Evolutionary conservation across 2,888 invertebrate genomes (phyloP), one percentile per base, ranked within the genome.

Genomic region (Flabesymbios commensalis): DNA sequence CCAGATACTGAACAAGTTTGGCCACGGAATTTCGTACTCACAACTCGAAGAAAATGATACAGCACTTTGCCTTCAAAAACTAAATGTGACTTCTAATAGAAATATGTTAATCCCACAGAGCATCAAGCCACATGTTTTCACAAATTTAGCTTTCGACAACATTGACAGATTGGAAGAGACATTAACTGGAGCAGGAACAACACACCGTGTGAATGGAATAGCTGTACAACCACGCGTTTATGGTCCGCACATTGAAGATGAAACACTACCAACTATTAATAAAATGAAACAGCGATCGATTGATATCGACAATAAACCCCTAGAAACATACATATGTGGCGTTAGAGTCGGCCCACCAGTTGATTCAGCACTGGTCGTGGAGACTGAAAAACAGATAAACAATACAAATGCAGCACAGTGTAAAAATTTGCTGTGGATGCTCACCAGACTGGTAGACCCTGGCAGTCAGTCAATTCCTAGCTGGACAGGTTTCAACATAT

Each of bases 151-250:
- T 10, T 72, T 48, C 36, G 68, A 67, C 57, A 72, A 74, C 55
- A 74, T 70, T 52, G 71, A 72, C 53, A 42, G 65, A 42, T 57
- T 67, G 24, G 70, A 74, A 58, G 67, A 72, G 39, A 63, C 61
- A 26, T 59, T 73, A 4, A 69, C 48, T 43, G 67, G 71, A 2
- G 60, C 52, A 51, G 71, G 65, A n/a, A 71, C 69, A 22, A 64
- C 69, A 24, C 68, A 68, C 53, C 33, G 69, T 28, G 70, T 72
- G 3, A 72, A 72, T 59, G 69, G 68, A 3, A 73, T 72, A 32
- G 61, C 43, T 3, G 59, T 70, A 26, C 65, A 72, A 33, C 53
- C 62, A n/a, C 51, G 51, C 41, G 32, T 64, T n/a, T n/a, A n/a
- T n/a, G n/a, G n/a, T n/a, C n/a, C n/a, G n/a, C n/a, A n/a, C n/a